These are phyloP conservation scores for Canis aureus DNA, from an alignment of 2,113 vertebrate species.

Conservation along the genomic window DNA sequence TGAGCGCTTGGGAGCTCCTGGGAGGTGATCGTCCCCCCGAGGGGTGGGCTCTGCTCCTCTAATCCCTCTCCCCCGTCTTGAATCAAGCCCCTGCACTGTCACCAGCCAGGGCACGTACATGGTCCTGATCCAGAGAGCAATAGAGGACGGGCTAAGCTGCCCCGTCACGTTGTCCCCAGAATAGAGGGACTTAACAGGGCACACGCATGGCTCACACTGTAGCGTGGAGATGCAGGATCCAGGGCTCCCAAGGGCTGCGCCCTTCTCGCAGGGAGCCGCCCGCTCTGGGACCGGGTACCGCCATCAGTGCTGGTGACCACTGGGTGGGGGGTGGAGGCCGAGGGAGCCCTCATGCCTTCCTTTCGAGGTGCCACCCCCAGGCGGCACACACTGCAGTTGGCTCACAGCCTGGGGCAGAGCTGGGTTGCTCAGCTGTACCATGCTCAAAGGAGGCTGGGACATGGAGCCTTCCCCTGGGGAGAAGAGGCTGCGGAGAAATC, in stretches of 20 bases:
- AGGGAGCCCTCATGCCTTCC: background rate
- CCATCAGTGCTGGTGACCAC: background rate
- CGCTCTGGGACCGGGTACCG: background rate
- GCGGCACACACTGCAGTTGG: background rate
- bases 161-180: too few species aligned
- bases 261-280: background rate
- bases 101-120: background rate
- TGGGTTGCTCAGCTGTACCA: background rate
- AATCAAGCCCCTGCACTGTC: background rate
- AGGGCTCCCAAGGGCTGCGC: background rate
- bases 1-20: background rate
- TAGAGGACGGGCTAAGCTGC: background rate
- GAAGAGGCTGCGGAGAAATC: background rate
- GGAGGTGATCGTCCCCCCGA: rapidly evolving
- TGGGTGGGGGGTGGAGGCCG: rapidly evolving
- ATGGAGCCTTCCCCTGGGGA: background rate
- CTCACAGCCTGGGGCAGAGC: background rate
- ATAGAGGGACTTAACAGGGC: background rate
- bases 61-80: too few species aligned
- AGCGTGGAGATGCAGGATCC: background rate
- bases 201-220: rapidly evolving
- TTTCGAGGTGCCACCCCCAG: background rate
- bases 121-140: background rate
- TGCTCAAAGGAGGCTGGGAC: background rate
- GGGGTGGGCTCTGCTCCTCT: rapidly evolving